phyloP scores from a whole-genome alignment of 2,888 invertebrate genomes.

The Cryptocephalus primarius region DNA sequence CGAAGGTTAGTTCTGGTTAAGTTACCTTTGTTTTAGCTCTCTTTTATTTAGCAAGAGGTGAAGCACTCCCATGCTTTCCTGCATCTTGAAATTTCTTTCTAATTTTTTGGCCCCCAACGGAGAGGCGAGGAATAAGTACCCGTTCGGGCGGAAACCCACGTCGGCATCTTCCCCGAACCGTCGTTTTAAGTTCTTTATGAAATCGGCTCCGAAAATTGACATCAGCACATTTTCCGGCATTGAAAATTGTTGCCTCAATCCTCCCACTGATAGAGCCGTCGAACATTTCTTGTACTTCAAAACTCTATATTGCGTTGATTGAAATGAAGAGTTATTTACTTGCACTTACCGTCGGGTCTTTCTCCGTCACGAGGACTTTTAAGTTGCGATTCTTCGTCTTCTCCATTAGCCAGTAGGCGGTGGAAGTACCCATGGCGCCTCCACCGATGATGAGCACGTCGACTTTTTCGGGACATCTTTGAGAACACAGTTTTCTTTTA shows the following conservation, averaged over 20 bases:
- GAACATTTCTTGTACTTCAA: slow-evolving; percentile 62
- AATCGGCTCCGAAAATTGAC: slow-evolving; percentile 80
- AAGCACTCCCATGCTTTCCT: no score
- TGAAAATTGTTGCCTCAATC: slow-evolving; percentile 86
- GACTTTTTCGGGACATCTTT: slow-evolving; percentile 46
- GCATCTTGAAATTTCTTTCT: no score
- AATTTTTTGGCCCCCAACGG: slow-evolving; percentile 58
- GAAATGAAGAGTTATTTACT: slow-evolving; percentile 11
- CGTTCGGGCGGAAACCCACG: slow-evolving; percentile 74
- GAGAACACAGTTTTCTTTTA: no score
- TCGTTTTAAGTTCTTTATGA: slow-evolving; percentile 62
- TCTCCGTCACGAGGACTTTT: slow-evolving; percentile 76
- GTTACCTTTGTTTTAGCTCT: no score
- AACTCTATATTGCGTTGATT: slow-evolving; percentile 4
- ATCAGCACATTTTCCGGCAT: slow-evolving; percentile 87
- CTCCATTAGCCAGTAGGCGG: slow-evolving; percentile 84
- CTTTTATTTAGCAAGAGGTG: no score
- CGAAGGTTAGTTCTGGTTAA: no score
- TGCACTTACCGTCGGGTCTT: slow-evolving; percentile 74
- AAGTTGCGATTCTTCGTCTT: slow-evolving; percentile 56
- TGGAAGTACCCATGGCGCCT: slow-evolving; percentile 80
- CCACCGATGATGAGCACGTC: slow-evolving; percentile 90
- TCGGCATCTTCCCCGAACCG: slow-evolving; percentile 57
- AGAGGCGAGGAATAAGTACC: slow-evolving; percentile 76
- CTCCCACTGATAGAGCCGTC: slow-evolving; percentile 73